Conservation (phyloP, 2,113 vertebrate species). For the Tupaia tana region DNA sequence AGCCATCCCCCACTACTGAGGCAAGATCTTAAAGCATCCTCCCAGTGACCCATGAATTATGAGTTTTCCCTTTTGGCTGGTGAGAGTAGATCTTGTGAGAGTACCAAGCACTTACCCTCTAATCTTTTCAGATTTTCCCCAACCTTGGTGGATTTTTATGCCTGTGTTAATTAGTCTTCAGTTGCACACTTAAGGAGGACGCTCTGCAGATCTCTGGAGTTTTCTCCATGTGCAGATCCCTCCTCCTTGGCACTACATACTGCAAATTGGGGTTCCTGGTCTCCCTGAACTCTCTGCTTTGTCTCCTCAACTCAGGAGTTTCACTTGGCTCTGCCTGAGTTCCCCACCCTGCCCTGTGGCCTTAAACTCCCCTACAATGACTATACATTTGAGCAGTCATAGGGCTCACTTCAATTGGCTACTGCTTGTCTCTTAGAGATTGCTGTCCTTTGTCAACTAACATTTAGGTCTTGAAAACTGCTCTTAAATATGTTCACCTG, state of each 20-base stretch:
- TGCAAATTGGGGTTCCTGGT: neutral
- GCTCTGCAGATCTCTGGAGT: too few species aligned
- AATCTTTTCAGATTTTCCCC: too few species aligned
- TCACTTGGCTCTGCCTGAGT: neutral
- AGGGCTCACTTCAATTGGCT: neutral
- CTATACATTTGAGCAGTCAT: neutral
- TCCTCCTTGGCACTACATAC: neutral
- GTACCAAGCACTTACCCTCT: neutral
- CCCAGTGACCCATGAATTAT: neutral
- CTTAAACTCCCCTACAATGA: too few species aligned
- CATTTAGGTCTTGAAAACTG: neutral
- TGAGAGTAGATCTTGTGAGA: neutral
- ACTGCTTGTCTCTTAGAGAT: neutral
- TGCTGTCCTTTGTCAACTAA: neutral
- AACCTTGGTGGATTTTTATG: too few species aligned
- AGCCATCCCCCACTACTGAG: too few species aligned
- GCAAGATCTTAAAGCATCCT: neutral
- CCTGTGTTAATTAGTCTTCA: neutral
- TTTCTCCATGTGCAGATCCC: too few species aligned
- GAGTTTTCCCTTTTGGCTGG: neutral
- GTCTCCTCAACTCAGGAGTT: too few species aligned
- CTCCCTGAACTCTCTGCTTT: too few species aligned
- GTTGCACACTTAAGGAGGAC: neutral
- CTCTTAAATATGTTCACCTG: neutral
- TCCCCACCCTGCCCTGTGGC: too few species aligned